These are phyloP conservation scores for Tanaodytes sp. DNA, from an alignment of 2,888 invertebrate species.

Conservation along the genomic window DNA sequence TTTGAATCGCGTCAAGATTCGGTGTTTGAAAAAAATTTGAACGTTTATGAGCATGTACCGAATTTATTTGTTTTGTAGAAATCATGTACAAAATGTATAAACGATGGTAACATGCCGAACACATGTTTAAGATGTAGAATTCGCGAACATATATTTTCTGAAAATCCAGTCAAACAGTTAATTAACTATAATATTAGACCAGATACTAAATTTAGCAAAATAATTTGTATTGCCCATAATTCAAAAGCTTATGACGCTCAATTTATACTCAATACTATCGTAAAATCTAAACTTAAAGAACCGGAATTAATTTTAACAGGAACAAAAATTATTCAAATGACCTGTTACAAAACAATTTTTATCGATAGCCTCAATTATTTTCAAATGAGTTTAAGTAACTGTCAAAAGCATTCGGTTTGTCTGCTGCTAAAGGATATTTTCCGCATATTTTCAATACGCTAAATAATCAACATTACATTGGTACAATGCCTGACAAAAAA, in stretches of 20 bases:
- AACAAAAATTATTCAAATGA: slow-evolving; percentile 52
- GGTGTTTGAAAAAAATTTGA: not conserved
- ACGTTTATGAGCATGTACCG: slow-evolving; percentile 5
- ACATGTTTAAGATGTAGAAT: slow-evolving; percentile 7
- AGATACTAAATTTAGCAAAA: slow-evolving; percentile 10
- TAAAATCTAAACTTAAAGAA: not conserved
- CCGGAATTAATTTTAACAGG: slow-evolving; percentile 55
- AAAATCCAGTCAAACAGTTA: slow-evolving; percentile 26
- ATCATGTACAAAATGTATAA: slow-evolving; percentile 63
- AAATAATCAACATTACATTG: slow-evolving; percentile 49
- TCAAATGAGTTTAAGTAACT: slow-evolving; percentile 57
- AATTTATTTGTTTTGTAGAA: slow-evolving; percentile 11
- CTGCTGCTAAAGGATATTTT: slow-evolving; percentile 49
- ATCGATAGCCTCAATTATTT: slow-evolving; percentile 53
- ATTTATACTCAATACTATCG: slow-evolving; percentile 7
- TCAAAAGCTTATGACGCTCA: slow-evolving; percentile 14
- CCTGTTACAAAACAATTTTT: slow-evolving; percentile 45
- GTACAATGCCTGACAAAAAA: slow-evolving; percentile 42
- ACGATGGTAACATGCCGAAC: not conserved
- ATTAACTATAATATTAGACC: slow-evolving; percentile 22
- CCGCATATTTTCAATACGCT: slow-evolving; percentile 57
- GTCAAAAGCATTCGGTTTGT: slow-evolving; percentile 59
- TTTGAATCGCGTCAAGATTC: slow-evolving; percentile 14
- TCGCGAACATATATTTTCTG: slow-evolving; percentile 25
- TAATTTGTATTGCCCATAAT: slow-evolving; percentile 42